These are phyloP conservation scores for Eupithecia vulgata DNA, from an alignment of 2,888 invertebrate genomes.

Conservation along the genomic window DNA sequence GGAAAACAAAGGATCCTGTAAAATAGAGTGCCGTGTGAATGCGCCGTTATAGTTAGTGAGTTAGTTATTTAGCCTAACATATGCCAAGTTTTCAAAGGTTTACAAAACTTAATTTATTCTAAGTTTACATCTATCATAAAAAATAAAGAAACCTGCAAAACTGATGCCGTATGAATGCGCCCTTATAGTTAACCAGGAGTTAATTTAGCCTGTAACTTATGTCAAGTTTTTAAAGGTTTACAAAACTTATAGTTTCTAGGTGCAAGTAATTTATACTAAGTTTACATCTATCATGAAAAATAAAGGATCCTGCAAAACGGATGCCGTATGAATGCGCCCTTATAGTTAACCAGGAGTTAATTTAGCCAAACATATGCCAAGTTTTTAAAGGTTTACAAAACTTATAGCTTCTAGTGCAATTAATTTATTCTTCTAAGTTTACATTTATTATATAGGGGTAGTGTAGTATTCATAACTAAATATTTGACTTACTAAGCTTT, in stretches of 20 bases:
- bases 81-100: not conserved
- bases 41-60: too few species aligned
- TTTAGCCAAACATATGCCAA: not conserved
- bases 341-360: not conserved
- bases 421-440: too few species aligned
- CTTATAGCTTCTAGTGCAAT: not conserved
- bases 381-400: not conserved
- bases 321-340: too few species aligned
- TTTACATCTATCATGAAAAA: too few species aligned
- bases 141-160: too few species aligned
- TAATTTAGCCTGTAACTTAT: not conserved
- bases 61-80: not conserved
- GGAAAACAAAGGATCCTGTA: too few species aligned
- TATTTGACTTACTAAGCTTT: not conserved
- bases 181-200: not conserved
- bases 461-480: not conserved
- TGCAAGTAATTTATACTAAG: too few species aligned
- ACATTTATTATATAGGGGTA: not conserved
- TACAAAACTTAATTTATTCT: not conserved
- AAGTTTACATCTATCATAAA: too few species aligned
- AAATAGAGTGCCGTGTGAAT: too few species aligned
- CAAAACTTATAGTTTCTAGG: not conserved
- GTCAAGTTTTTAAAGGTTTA: not conserved
- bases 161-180: too few species aligned
- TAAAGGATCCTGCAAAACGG: too few species aligned